Evolutionary conservation across 1,140 invertebrate genomes (phyloP).

Genomic region (Ceratitis capitata): DNA sequence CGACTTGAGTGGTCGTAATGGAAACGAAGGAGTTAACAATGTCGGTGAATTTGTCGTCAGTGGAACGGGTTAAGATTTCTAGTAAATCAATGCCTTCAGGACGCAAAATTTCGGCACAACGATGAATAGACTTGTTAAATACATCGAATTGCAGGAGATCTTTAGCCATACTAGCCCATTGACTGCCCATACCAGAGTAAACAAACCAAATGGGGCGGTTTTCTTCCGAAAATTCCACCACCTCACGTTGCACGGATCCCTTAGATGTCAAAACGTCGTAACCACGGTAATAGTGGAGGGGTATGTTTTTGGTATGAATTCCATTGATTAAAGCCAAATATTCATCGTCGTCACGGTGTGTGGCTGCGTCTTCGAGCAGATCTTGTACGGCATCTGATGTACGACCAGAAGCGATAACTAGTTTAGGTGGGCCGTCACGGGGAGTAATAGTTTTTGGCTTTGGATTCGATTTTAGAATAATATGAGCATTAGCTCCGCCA

Average conservation of each 20-base stretch:
- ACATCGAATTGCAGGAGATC: slow-evolving; percentile 81
- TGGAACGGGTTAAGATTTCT: slow-evolving; percentile 80
- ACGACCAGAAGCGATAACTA: slow-evolving; percentile 84
- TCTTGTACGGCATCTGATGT: slow-evolving; percentile 82
- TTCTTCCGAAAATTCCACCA: slow-evolving; percentile 65
- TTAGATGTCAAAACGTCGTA: slow-evolving; percentile 75
- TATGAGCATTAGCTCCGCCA: slow-evolving; percentile 95
- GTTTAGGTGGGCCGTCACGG: slow-evolving; percentile 71
- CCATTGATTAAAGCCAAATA: slow-evolving; percentile 81
- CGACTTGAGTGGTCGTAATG: slow-evolving; percentile 95
- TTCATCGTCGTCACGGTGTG: slow-evolving; percentile 75
- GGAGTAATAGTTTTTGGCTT: slow-evolving; percentile 74
- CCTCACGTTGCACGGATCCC: slow-evolving; percentile 60
- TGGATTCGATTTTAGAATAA: slow-evolving; percentile 82
- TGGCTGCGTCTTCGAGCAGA: slow-evolving; percentile 73
- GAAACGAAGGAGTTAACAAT: slow-evolving; percentile 90
- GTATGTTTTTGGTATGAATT: slow-evolving; percentile 75
- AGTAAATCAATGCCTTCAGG: slow-evolving; percentile 84
- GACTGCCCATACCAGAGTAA: slow-evolving; percentile 96
- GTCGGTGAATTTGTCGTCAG: slow-evolving; percentile 81
- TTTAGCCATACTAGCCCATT: slow-evolving; percentile 95
- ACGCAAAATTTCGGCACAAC: slow-evolving; percentile 78
- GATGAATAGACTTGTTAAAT: slow-evolving; percentile 82
- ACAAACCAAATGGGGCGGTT: slow-evolving; percentile 90
- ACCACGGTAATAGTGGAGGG: slow-evolving; percentile 80